Percentiles rank a stretch among this genome's conserved stretches.
Conservation (phyloP, 2,113 vertebrate genomes). For the Oophaga pumilio region DNA sequence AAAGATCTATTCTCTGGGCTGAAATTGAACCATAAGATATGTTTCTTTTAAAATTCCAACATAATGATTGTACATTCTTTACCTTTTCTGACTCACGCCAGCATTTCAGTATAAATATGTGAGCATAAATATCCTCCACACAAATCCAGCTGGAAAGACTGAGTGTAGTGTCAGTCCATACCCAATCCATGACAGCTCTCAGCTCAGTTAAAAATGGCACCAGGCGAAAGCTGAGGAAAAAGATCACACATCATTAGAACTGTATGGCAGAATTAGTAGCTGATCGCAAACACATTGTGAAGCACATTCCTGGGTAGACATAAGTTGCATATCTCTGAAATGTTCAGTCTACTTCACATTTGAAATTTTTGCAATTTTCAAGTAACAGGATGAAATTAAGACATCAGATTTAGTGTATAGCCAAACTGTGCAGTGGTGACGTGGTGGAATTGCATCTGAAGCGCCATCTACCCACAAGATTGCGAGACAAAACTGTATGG, state of each 20-base stretch:
- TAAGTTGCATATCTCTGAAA: background rate
- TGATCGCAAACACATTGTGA: background rate
- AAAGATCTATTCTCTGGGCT: background rate
- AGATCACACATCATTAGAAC: conserved; percentile 41
- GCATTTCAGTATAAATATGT: conserved; percentile 97
- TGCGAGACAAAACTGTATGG: too few relatives aligned
- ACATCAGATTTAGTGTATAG: background rate
- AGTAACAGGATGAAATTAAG: background rate
- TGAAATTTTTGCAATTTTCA: background rate
- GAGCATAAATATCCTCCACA: conserved; percentile 97
- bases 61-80: conserved; percentile 59
- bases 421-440: background rate
- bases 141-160: conserved; percentile 99
- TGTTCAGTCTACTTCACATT: background rate
- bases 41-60: background rate
- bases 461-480: too few relatives aligned
- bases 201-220: conserved; percentile 96
- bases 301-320: background rate
- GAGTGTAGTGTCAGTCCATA: conserved; percentile 97
- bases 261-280: background rate
- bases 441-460: too few relatives aligned
- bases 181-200: conserved; percentile 98
- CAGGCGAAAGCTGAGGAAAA: conserved; percentile 84
- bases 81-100: conserved; percentile 98
- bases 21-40: background rate